Base-by-base conservation (phyloP, 2,888 invertebrate genomes). In the Epistrophella euchroma region DNA sequence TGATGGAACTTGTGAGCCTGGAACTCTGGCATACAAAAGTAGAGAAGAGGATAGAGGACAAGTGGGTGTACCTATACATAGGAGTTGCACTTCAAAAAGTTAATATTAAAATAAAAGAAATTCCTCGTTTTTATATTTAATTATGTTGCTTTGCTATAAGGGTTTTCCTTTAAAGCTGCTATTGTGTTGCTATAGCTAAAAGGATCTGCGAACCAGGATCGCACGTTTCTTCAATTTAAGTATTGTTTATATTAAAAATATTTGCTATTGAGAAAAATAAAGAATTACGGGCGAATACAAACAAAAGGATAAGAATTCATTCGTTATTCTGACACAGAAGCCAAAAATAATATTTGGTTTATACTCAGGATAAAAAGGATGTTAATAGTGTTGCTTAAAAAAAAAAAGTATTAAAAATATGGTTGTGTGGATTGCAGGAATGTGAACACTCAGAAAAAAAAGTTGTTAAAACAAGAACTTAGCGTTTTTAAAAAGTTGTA, bases 81-180 rank as follows among this genome's bases (percentile, higher is more conserved):
- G 47, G 11, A 55, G 60, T 58, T 70, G 64, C 77, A 82, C 86
- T 86, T 86, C 82, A 86, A 71, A 82, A 86, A 86, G 86, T 77
- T 86, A 86, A 86, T 86, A 86, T 86, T 86, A 82, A 78, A 84
- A 86, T 86, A 74, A 81, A 82, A 82, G 86, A 86, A 86, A 86
- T 86, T 86, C 82, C 74, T 82, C 74, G 82, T 71, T 86, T 86
- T 86, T 82, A 74, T 86, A 86, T 82, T 86, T 86, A 82, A 86
- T 86, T 82, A 86, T 77, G 66, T 60, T 86, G 58, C 82, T 64
- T 85, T 85, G 66, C 15, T 47, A 4, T 2, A 28, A 5, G 66
- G 45, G 52, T 52, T 60, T 52, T 2, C 22, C 75, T 79, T 75
- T 66, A 50, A 37, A 47, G 19, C 19, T 15, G 4, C 9, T 52